A percentile compares a stretch with the other conserved stretches of the same genome.
Conservation (phyloP, 2,113 vertebrate genomes). For the Opisthocomus hoazin region DNA sequence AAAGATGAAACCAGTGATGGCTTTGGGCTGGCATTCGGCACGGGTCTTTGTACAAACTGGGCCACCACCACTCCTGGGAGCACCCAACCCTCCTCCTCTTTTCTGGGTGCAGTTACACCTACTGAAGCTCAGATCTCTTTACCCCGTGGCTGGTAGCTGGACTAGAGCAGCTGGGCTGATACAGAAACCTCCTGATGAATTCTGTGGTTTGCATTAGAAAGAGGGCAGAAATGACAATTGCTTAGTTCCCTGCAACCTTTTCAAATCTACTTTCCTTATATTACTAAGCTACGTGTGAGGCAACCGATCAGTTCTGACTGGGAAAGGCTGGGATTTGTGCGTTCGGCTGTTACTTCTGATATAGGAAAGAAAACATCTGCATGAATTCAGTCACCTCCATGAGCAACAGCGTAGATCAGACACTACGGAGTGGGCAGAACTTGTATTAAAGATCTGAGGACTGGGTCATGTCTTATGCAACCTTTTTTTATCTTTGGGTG, state of each 20-base stretch:
- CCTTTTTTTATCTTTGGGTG: not conserved
- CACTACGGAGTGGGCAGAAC: not conserved
- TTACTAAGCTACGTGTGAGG: not conserved
- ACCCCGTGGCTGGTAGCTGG: not conserved
- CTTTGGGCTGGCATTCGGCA: not conserved
- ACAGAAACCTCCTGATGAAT: not conserved
- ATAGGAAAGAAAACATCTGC: constrained; percentile 1
- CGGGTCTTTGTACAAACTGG: not conserved
- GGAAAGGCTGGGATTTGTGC: not conserved
- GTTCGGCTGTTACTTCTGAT: constrained; percentile 5
- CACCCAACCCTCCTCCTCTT: not conserved
- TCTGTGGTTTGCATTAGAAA: not conserved
- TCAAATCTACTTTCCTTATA: not conserved
- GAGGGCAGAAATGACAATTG: not conserved
- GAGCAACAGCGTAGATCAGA: not conserved
- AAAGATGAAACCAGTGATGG: not conserved
- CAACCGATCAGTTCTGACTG: not conserved
- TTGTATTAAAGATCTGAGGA: not conserved
- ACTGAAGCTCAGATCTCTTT: not conserved
- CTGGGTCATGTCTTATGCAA: not conserved
- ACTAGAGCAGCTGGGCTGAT: not conserved
- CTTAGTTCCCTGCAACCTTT: not conserved
- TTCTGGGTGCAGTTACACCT: not conserved
- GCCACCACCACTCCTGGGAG: not conserved
- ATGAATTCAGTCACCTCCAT: not conserved